These are phyloP conservation scores for Drosophila oshimai DNA, from an alignment of 1,140 invertebrate genomes.

Conservation along the genomic window DNA sequence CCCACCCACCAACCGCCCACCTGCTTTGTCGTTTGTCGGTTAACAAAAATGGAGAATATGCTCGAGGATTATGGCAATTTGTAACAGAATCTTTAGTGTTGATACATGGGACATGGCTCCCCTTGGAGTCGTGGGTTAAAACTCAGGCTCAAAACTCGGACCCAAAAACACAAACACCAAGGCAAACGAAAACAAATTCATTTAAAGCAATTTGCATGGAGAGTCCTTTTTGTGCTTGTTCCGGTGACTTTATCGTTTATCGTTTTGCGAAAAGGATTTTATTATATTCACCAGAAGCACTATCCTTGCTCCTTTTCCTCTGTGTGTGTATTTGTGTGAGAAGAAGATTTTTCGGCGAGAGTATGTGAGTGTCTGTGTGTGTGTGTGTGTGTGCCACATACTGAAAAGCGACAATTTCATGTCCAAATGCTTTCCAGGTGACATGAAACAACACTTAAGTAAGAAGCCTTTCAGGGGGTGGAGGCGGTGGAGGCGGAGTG, in stretches of 20 bases:
- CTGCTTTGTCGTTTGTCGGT: constrained; percentile 44
- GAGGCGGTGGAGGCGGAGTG: constrained; percentile 9
- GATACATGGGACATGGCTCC: constrained; percentile 45
- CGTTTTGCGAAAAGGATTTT: constrained; percentile 66
- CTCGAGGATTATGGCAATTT: constrained; percentile 59
- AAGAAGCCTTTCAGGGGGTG: constrained; percentile 53
- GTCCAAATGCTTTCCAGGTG: constrained; percentile 83
- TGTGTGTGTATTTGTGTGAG: constrained; percentile 48
- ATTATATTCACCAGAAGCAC: constrained; percentile 66
- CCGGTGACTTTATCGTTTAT: constrained; percentile 68
- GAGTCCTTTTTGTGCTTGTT: constrained; percentile 58
- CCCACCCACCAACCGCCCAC: neutral
- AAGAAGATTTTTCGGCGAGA: constrained; percentile 60
- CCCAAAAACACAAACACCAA: neutral
- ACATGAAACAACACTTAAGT: constrained; percentile 83
- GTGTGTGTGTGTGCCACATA: constrained; percentile 50
- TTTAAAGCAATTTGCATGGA: constrained; percentile 80
- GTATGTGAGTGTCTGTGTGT: constrained; percentile 5
- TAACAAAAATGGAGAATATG: constrained; percentile 49
- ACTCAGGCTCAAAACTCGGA: neutral
- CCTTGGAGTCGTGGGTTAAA: constrained; percentile 23
- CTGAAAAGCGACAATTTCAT: constrained; percentile 82
- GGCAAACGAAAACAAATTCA: constrained; percentile 67
- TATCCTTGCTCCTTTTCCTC: constrained; percentile 28
- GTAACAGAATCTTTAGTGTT: constrained; percentile 66